A percentile compares a stretch with the other conserved stretches of the same genome.
Evolutionary conservation across 2,113 vertebrate species (phyloP).

Genomic region (Cyrtonyx montezumae): DNA sequence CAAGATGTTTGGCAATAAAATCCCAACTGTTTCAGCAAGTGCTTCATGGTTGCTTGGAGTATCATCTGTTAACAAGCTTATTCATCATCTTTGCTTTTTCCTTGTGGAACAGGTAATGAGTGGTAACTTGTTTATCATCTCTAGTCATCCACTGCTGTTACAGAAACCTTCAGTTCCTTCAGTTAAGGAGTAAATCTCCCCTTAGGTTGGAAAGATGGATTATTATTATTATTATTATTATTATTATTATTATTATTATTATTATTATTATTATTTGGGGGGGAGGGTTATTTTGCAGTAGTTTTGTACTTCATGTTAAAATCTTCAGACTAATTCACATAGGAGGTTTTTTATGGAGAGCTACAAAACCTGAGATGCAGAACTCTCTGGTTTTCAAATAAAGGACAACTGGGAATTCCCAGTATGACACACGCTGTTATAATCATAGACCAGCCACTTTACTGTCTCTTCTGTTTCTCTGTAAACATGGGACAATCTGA

Average conservation of each 20-base stretch:
- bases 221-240: too few relatives aligned
- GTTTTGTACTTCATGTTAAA: neutral
- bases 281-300: neutral
- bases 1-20: slow-evolving; percentile 70
- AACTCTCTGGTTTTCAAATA: neutral
- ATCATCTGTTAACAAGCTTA: slow-evolving; percentile 49
- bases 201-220: neutral
- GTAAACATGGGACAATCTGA: neutral
- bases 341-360: neutral
- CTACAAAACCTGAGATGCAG: neutral
- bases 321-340: neutral
- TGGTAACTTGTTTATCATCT: neutral
- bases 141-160: neutral
- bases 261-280: too few relatives aligned
- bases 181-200: neutral
- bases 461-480: neutral
- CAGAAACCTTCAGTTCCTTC: neutral
- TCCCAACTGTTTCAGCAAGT: slow-evolving; percentile 45
- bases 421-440: neutral
- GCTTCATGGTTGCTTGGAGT: slow-evolving; percentile 53
- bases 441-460: neutral
- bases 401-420: neutral
- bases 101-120: slow-evolving; percentile 36
- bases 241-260: too few relatives aligned
- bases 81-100: slow-evolving; percentile 40